Conservation (phyloP, 2,113 vertebrate species). For the Elgaria multicarinata region DNA sequence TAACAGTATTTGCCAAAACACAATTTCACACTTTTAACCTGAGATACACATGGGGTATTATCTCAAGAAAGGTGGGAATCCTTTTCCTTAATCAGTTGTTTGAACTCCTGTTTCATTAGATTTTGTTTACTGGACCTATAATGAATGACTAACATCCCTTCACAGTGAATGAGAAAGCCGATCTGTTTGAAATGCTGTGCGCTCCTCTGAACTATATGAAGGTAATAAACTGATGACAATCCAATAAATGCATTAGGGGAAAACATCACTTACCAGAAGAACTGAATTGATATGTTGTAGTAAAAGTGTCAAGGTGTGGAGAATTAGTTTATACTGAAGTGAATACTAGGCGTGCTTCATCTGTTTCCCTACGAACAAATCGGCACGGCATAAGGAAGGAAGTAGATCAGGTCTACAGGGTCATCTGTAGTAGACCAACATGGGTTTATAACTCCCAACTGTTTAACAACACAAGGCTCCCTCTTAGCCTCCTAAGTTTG, state of each 20-base stretch:
- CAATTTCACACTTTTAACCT: slow-evolving; percentile 16
- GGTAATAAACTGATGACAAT: slow-evolving; percentile 1
- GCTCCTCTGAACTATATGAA: not conserved
- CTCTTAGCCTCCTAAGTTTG: no score
- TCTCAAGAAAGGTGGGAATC: not conserved
- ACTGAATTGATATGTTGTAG: not conserved
- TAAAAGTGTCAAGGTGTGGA: not conserved
- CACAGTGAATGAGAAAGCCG: not conserved
- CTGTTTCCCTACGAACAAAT: not conserved
- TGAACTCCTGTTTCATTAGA: not conserved
- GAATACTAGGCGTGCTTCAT: not conserved
- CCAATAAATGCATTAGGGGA: not conserved
- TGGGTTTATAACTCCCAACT: no score
- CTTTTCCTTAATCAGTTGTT: not conserved
- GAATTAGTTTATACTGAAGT: not conserved
- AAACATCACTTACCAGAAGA: not conserved
- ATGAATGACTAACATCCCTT: not conserved
- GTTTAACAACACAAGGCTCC: no score
- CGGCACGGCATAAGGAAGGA: no score
- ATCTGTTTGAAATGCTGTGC: not conserved
- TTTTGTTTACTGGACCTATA: not conserved
- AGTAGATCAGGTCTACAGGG: no score
- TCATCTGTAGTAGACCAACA: not conserved
- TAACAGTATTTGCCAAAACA: slow-evolving; percentile 53
- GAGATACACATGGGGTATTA: slow-evolving; percentile 8